Base-by-base conservation (phyloP, 2,113 vertebrate species). In the Oreocharis arfaki region DNA sequence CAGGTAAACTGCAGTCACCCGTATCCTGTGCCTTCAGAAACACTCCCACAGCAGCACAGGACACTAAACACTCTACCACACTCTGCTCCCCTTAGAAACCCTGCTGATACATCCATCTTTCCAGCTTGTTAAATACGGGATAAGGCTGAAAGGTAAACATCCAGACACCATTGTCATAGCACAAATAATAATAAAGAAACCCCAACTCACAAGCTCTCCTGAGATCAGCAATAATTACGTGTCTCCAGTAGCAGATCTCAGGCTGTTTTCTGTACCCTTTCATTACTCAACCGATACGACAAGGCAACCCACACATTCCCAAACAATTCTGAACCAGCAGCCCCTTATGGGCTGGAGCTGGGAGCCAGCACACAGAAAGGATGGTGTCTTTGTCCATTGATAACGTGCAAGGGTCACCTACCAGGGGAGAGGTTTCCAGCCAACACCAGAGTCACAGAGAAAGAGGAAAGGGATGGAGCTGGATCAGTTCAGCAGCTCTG, bases 221-320 rank as follows among this genome's bases (percentile, higher is more conserved):
- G 49, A 67, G 85, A 96, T 85, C 84, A 96, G 85, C 96, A 96
- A 93, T 92, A 96, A 96, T 78, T 96, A 35, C 81, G 79, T 7
- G 8, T 39, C 91, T 90, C 63, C 84, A 57, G 55, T 53, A 85
- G 80, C 44, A 79, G 87, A 70, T 74, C 94, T 95, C 65, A 68
- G 91, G 68, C 68, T 96, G 63, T 81, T 94, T 95, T 74, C 77
- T 89, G 28, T 93, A 94, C 92, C 69, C 56, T 96, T 91, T 97
- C 80, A 94, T 97, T 96, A 92, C 70, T 63, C 79, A 85, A 56
- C 74, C 64, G 61, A 52, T 3, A 37, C 85, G 90, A 94, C 87
- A 96, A 94, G 67, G 47, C 75, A 97, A 73, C 75, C 57, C 82
- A 70, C 73, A 88, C 55, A 35, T 22, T 74, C 52, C 81, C 90